A percentile compares a stretch with the other conserved stretches of the same genome.
phyloP scores from a whole-genome alignment of 1,140 invertebrate species.

The Panonychus citri region DNA sequence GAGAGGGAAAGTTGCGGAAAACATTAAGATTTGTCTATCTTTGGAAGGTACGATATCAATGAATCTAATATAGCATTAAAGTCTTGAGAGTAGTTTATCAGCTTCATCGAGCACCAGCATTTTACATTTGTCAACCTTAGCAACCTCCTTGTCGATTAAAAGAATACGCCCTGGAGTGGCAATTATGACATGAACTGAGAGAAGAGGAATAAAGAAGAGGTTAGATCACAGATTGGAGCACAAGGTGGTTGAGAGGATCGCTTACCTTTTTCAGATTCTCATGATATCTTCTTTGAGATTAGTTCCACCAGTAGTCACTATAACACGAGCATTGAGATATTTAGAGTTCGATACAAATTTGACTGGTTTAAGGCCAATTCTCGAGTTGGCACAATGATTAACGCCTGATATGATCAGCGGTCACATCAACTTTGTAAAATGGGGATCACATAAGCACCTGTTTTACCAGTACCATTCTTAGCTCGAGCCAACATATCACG shows the following conservation, averaged over 20 bases:
- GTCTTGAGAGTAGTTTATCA: conserved; percentile 95
- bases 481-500: conserved; percentile 93
- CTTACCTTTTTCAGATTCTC: conserved; percentile 76
- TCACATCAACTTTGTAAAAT: conserved; percentile 81
- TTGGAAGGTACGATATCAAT: conserved; percentile 73
- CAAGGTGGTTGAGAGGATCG: too few species aligned
- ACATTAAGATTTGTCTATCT: conserved; percentile 89
- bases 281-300: conserved; percentile 98
- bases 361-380: conserved; percentile 93
- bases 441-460: conserved; percentile 96
- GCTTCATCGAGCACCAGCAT: conserved; percentile 96
- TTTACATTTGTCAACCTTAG: conserved; percentile 80
- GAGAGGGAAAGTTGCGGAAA: conserved; percentile 95
- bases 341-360: conserved; percentile 98
- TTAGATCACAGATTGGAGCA: not conserved
- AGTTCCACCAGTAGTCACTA: conserved; percentile 97
- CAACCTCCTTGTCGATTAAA: conserved; percentile 96
- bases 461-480: conserved; percentile 99
- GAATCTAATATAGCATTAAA: conserved; percentile 97
- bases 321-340: conserved; percentile 79
- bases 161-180: conserved; percentile 97
- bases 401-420: conserved; percentile 72
- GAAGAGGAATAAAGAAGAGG: not conserved
- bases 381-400: conserved; percentile 94
- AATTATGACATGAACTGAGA: conserved; percentile 86